These are phyloP conservation scores for Luidia sarsii DNA, from an alignment of 53 echinoderm and acorn worm species.

Conservation along the genomic window DNA sequence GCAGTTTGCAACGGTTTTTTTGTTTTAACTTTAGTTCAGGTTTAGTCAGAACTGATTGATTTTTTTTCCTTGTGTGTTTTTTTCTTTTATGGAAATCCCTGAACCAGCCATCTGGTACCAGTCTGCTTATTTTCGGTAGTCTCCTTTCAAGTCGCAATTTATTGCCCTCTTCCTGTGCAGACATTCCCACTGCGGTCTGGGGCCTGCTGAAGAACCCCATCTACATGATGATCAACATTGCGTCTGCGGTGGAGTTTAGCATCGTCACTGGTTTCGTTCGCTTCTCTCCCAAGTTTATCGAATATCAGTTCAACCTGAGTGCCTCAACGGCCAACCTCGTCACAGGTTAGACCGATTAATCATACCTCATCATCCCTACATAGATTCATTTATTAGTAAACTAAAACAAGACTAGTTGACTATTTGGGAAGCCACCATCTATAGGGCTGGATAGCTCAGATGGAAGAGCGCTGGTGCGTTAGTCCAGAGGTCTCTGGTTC, in stretches of 20 bases:
- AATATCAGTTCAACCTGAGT: slow-evolving; percentile 60
- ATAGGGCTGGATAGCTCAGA: no score
- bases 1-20: no score
- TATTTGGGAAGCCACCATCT: no score
- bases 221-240: slow-evolving; percentile 52
- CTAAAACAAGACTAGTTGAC: no score
- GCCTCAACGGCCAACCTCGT: slow-evolving; percentile 63
- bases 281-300: slow-evolving; percentile 69
- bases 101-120: no score
- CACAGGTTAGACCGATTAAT: slow-evolving; percentile 54
- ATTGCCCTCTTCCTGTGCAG: slow-evolving; percentile 9
- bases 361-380: not conserved
- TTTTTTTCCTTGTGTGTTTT: no score
- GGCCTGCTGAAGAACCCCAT: slow-evolving; percentile 56
- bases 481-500: no score
- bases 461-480: no score
- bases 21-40: no score
- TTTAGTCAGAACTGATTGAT: no score
- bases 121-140: no score
- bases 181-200: slow-evolving; percentile 59
- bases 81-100: no score
- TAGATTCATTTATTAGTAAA: not conserved
- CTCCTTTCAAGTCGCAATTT: not conserved
- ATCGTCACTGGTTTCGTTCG: slow-evolving; percentile 66
- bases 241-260: slow-evolving; percentile 62